phyloP scores from a whole-genome alignment of 2,113 vertebrate genomes.

The Mus musculus region GRCm39 chr14:13941501-13942000 shows the following conservation, averaged over 20 bases:
- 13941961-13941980: not conserved
- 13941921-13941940: not conserved
- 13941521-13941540: not conserved
- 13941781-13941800: not conserved
- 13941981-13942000: constrained; percentile 55
- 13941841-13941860: not conserved
- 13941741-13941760: not conserved
- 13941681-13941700: not conserved
- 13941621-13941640: constrained; percentile 28
- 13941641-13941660: not conserved
- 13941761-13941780: not conserved
- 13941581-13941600: not conserved
- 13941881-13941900: not conserved
- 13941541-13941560: not conserved
- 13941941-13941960: not conserved
- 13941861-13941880: not conserved
- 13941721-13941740: not conserved
- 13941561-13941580: not conserved
- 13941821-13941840: not conserved
- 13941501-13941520: not conserved
- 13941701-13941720: not conserved
- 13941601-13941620: not conserved
- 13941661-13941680: constrained; percentile 3
- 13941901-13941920: not conserved
- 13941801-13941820: not conserved